Percentiles rank a stretch among this genome's conserved stretches.
Conservation (phyloP, 2,113 vertebrate species). For the Apeltes quadracus region DNA sequence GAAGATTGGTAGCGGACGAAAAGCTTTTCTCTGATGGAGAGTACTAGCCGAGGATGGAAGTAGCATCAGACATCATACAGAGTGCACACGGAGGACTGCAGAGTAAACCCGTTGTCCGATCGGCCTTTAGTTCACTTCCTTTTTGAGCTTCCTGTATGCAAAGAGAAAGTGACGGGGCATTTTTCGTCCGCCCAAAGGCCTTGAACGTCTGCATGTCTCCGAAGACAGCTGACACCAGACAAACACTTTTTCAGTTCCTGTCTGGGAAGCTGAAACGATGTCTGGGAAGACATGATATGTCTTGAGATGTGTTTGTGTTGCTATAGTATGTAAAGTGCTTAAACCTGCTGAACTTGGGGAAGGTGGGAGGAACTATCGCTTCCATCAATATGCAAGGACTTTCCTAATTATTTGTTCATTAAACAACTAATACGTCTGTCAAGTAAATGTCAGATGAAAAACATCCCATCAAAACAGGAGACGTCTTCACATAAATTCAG, state of each 20-base stretch:
- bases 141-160: slow-evolving; percentile 40
- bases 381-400: neutral
- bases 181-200: neutral
- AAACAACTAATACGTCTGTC: neutral
- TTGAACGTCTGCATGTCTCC: slow-evolving; percentile 7
- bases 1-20: neutral
- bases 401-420: neutral
- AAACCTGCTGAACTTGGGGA: neutral
- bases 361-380: neutral
- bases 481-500: no score
- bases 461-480: neutral
- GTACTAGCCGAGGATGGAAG: neutral
- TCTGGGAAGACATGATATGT: neutral
- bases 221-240: neutral
- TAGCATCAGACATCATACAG: neutral
- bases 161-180: slow-evolving; percentile 11
- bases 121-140: slow-evolving; percentile 39
- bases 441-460: neutral
- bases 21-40: neutral
- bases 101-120: slow-evolving; percentile 36
- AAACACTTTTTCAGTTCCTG: slow-evolving; percentile 43
- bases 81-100: slow-evolving; percentile 15
- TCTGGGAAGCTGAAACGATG: slow-evolving; percentile 3
- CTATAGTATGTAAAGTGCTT: neutral
- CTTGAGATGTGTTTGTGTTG: neutral